These are phyloP conservation scores for Germaria angustata DNA, from an alignment of 2,888 invertebrate genomes.

Conservation along the genomic window DNA sequence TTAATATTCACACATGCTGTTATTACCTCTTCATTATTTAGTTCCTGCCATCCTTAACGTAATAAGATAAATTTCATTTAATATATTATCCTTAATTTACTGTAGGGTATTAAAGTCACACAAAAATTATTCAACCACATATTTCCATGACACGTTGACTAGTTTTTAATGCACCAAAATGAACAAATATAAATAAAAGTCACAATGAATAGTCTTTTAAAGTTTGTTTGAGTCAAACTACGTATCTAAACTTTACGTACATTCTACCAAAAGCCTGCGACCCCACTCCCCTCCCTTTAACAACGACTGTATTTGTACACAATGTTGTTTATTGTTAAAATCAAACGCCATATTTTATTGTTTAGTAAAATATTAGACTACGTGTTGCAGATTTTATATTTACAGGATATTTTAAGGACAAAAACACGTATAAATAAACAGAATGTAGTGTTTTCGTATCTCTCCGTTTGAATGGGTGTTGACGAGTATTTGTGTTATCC, in stretches of 20 bases:
- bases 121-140: constrained; percentile 38
- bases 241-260: not conserved
- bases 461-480: not conserved
- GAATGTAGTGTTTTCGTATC: not conserved
- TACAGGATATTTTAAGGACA: constrained; percentile 39
- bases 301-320: not conserved
- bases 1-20: too few relatives aligned
- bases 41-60: too few relatives aligned
- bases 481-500: too few relatives aligned
- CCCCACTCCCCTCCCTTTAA: not conserved
- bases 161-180: constrained; percentile 58
- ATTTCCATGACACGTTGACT: constrained; percentile 58
- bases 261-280: not conserved
- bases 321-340: constrained; percentile 47
- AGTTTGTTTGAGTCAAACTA: not conserved
- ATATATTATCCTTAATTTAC: too few relatives aligned
- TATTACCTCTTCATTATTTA: too few relatives aligned
- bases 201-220: constrained; percentile 28
- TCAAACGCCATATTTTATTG: constrained; percentile 63
- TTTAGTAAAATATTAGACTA: constrained; percentile 64
- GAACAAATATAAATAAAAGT: constrained; percentile 37
- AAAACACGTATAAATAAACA: constrained; percentile 14
- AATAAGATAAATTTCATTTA: too few relatives aligned
- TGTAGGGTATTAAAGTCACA: constrained; percentile 11
- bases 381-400: constrained; percentile 65